A percentile compares a stretch with the other conserved stretches of the same genome.
phyloP scores from a whole-genome alignment of 2,797 vertebrate genomes.

The Parauchenoglanis ngamensis region DNA sequence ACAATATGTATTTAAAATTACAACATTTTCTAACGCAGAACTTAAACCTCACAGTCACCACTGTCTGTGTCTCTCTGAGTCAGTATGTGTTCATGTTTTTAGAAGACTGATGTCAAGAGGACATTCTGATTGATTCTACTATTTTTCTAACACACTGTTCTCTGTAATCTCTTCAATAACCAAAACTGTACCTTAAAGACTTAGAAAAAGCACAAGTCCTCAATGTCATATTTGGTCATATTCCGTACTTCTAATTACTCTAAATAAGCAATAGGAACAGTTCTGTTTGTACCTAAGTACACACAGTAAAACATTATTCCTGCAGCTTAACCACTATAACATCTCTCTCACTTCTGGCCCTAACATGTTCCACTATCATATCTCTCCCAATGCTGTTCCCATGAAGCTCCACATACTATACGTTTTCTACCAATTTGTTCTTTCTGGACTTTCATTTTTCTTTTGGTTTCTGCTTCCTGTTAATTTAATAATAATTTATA shows the following conservation, averaged over 20 bases:
- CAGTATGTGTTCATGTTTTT: neutral
- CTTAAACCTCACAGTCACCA: neutral
- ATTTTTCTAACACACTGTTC: constrained; percentile 27
- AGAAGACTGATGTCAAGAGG: neutral
- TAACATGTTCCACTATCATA: neutral
- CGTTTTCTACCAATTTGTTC: neutral
- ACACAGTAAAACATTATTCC: neutral
- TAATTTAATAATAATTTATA: too few species aligned
- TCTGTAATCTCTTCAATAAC: constrained; percentile 48
- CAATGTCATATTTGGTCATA: neutral
- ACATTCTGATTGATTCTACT: neutral
- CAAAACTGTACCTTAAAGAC: constrained; percentile 41
- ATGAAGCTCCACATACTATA: neutral
- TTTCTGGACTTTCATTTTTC: neutral
- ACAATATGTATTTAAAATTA: neutral
- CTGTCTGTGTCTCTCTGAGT: neutral
- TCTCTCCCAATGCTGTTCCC: neutral
- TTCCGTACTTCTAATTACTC: neutral
- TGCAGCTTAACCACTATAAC: neutral
- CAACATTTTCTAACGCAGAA: neutral
- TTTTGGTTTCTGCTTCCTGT: neutral
- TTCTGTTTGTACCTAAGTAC: neutral
- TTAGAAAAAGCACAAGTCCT: neutral
- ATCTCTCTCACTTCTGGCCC: too few species aligned
- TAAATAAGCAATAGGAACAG: neutral